phyloP scores from a whole-genome alignment of 2,113 vertebrate genomes.

The Gavia stellata region DNA sequence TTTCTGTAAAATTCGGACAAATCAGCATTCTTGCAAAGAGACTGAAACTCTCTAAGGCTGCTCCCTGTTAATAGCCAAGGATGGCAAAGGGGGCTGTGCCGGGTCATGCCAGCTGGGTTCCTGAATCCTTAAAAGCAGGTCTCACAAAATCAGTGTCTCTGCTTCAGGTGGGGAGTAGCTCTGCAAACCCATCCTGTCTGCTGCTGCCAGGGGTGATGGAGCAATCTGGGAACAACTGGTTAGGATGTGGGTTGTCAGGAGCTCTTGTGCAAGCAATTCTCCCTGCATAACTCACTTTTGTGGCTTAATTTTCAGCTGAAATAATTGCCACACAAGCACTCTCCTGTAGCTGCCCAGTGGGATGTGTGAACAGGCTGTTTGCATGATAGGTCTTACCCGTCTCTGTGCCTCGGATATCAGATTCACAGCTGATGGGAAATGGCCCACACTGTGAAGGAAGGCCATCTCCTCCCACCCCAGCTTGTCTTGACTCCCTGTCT shows the following conservation, averaged over 20 bases:
- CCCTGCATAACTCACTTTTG: neutral
- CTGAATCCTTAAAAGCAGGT: neutral
- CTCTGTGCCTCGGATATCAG: neutral
- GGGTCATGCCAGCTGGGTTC: accelerated
- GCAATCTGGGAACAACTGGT: neutral
- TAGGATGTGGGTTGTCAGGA: neutral
- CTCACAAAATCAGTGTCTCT: neutral
- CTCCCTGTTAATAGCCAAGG: neutral
- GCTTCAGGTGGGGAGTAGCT: neutral
- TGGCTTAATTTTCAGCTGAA: neutral
- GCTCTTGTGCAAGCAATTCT: neutral
- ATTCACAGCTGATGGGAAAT: neutral
- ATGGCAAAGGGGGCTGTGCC: neutral
- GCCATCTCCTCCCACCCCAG: neutral
- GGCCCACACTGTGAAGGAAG: neutral
- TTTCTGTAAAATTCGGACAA: neutral
- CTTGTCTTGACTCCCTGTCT: neutral
- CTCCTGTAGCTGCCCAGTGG: neutral
- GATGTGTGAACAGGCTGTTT: neutral
- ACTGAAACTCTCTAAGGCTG: neutral
- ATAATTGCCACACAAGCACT: neutral
- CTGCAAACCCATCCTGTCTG: neutral
- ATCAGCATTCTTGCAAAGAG: neutral
- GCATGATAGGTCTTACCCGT: neutral
- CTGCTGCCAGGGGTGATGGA: neutral